Evolutionary conservation across 1,140 invertebrate genomes (phyloP).

Genomic region (Lordiphosa mommai): DNA sequence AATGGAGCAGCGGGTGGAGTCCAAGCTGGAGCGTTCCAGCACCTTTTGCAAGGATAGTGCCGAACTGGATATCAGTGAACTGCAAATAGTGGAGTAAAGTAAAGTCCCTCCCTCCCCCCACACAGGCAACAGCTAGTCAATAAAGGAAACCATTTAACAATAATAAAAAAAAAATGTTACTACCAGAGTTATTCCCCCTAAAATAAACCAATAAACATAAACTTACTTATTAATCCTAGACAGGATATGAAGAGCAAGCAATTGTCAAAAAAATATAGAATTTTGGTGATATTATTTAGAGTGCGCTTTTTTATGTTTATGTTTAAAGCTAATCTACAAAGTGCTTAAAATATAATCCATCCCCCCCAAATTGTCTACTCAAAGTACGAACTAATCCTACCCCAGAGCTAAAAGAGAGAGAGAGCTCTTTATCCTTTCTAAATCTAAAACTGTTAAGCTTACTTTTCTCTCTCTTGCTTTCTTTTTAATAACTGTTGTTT

Average conservation of each 20-base stretch:
- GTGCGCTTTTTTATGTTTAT: conserved; percentile 65
- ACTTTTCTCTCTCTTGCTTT: too few relatives aligned
- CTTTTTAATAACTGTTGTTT: too few relatives aligned
- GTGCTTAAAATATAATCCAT: conserved; percentile 53
- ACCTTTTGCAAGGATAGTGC: conserved; percentile 78
- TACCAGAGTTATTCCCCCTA: too few relatives aligned
- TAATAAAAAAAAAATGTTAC: not conserved
- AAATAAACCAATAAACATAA: not conserved
- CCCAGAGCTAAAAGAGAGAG: not conserved
- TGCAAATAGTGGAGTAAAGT: conserved; percentile 75
- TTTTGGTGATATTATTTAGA: conserved; percentile 78
- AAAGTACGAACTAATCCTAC: conserved; percentile 28
- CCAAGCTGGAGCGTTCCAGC: conserved; percentile 76
- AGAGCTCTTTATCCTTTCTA: too few relatives aligned
- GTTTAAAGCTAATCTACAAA: conserved; percentile 25
- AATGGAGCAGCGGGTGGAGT: conserved; percentile 52
- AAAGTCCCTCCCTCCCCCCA: not conserved
- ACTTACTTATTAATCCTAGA: not conserved
- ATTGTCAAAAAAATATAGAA: conserved; percentile 31
- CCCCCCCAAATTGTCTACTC: conserved; percentile 37
- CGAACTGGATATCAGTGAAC: conserved; percentile 64
- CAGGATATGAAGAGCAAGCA: conserved; percentile 2
- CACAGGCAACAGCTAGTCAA: not conserved
- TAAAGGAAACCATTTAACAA: too few relatives aligned
- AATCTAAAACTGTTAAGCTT: too few relatives aligned